Conservation (phyloP, 1,140 invertebrate genomes). For the Trichomalopsis sarcophagae region DNA sequence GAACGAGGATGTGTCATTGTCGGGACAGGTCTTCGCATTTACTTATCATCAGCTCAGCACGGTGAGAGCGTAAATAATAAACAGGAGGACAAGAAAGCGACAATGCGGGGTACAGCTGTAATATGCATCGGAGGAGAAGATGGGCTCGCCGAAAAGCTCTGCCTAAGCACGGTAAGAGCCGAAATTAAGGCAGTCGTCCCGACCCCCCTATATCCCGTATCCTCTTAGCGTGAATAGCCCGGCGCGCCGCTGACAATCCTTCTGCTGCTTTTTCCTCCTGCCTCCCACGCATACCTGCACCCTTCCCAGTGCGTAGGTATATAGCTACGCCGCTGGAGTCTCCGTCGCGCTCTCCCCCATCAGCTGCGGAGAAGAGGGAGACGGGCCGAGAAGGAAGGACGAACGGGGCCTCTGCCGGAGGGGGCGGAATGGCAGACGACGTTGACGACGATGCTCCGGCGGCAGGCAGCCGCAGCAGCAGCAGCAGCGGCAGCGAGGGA, state of each 20-base stretch:
- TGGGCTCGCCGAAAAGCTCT: neutral
- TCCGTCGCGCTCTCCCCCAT: neutral
- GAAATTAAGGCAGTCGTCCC: neutral
- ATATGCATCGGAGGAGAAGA: neutral
- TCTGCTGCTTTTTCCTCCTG: constrained; percentile 7
- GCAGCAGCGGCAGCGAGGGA: neutral
- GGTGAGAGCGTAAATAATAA: neutral
- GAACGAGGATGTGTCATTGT: no score
- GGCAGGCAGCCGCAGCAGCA: neutral
- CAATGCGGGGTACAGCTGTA: neutral
- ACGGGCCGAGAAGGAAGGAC: constrained; percentile 9
- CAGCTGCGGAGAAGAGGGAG: constrained; percentile 9
- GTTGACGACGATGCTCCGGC: constrained; percentile 39
- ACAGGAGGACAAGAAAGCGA: neutral
- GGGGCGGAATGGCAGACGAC: constrained; percentile 12
- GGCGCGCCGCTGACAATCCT: neutral
- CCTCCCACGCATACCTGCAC: constrained; percentile 25
- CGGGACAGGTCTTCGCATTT: no score
- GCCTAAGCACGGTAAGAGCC: neutral
- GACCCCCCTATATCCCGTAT: neutral
- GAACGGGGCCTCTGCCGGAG: constrained; percentile 8
- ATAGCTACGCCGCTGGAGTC: neutral
- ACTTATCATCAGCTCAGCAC: no score
- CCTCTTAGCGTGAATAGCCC: neutral
- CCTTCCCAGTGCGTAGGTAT: neutral